Evolutionary conservation across 2,113 vertebrate species (phyloP), one percentile per base, ranked within the genome.

Genomic region (Eudyptes chrysolophus): DNA sequence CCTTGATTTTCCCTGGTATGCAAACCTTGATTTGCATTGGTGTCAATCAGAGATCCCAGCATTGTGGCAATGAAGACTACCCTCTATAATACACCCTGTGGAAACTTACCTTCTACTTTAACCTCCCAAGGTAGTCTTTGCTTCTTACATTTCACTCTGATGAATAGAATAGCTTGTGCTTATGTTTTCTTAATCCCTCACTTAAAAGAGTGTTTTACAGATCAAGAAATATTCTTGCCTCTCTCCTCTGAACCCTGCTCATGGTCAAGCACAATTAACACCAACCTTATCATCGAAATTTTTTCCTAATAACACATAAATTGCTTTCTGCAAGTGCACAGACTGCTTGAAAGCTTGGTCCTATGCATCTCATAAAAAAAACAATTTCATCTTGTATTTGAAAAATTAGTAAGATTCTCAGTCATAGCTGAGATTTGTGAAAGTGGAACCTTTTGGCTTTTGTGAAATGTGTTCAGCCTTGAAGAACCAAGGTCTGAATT

Each of bases 371-470:
- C 51, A 84, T 81, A 2, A 90, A 75, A 85, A 55, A 12, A 51
- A 1, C 2, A 66, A 51, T 60, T 82, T 81, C 6, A 36, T 62
- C 16, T 64, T 62, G 8, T 29, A 30, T 78, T 58, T 85, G 18
- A 95, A 90, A 89, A 94, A 70, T 75, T 54, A 78, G 32, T n/a
- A 57, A 58, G 38, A 70, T 51, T 91, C 17, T 58, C 38, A 86
- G 66, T 57, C 34, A n/a, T 40, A 51, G 18, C 9, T 91, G 69
- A 89, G 27, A 78, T 87, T n/a, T 89, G 11, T 69, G 29, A 25
- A 80, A 89, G 51, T 78, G 72, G 25, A 68, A 90, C 34, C 22
- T 95, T 75, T 89, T 91, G 65, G n/a, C 52, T 96, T 94, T 68
- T 68, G 22, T 74, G 65, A 79, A 44, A 75, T 51, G 16, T 38